phyloP scores from a whole-genome alignment of 2,888 invertebrate genomes.

The Mesoligia furuncula region DNA sequence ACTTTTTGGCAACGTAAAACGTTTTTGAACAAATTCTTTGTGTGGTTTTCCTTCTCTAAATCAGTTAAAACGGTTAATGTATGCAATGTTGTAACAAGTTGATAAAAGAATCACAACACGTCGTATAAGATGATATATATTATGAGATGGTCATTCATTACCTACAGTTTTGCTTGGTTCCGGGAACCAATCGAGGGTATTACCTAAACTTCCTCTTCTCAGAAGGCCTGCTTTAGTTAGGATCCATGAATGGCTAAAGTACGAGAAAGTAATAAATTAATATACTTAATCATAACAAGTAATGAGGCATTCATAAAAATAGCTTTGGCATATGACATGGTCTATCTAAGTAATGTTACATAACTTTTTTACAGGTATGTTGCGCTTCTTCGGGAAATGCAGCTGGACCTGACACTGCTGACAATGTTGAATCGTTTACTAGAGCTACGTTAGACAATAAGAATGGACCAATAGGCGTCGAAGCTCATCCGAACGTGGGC shows the following conservation, averaged over 20 bases:
- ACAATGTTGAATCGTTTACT: conserved; percentile 53
- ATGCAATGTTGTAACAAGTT: background rate
- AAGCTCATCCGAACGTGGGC: conserved; percentile 64
- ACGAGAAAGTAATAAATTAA: conserved; percentile 19
- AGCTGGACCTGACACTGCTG: background rate
- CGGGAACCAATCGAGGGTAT: background rate
- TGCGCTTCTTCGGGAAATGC: conserved; percentile 55
- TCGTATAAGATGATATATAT: no score
- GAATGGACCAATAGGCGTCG: conserved; percentile 52
- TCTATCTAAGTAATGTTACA: background rate
- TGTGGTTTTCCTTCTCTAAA: background rate
- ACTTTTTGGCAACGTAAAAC: background rate
- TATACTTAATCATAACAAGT: background rate
- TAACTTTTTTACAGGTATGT: conserved; percentile 71
- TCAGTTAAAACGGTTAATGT: background rate
- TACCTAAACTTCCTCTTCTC: background rate
- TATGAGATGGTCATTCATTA: background rate
- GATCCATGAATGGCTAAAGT: conserved; percentile 6
- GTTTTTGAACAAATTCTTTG: background rate
- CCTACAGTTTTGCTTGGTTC: background rate
- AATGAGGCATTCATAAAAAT: conserved; percentile 5
- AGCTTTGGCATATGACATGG: background rate
- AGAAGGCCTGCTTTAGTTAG: background rate
- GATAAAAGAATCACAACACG: background rate
- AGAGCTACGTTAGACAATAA: conserved; percentile 33